Evolutionary conservation across 2,113 vertebrate genomes (phyloP).

Genomic region (Salvator merianae): DNA sequence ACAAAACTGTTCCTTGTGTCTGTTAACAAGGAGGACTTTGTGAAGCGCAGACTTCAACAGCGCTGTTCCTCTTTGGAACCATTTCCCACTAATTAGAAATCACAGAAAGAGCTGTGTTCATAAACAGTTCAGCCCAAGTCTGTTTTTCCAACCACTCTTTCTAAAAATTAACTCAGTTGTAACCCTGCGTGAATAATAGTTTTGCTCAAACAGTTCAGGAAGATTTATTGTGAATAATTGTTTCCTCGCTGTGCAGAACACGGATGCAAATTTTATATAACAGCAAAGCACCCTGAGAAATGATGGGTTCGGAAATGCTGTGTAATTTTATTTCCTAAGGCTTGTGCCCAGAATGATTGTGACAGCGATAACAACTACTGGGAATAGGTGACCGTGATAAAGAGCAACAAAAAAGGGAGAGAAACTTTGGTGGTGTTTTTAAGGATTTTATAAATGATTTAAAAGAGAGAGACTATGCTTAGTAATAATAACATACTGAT

Average conservation of each 20-base stretch:
- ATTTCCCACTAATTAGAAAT: conserved; percentile 80
- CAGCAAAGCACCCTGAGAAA: conserved; percentile 44
- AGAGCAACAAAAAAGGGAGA: neutral
- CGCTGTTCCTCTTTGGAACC: conserved; percentile 71
- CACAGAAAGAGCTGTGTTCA: conserved; percentile 73
- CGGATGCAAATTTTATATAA: conserved; percentile 65
- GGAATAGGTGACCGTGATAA: neutral
- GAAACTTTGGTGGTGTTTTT: neutral
- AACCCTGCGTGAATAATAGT: conserved; percentile 65
- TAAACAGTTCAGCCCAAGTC: conserved; percentile 56
- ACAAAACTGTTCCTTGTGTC: conserved; percentile 74
- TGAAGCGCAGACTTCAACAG: conserved; percentile 62
- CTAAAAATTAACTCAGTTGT: conserved; percentile 77
- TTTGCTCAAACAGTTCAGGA: conserved; percentile 57
- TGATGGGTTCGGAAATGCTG: conserved; percentile 40
- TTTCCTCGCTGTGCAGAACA: conserved; percentile 61
- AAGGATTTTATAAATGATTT: neutral
- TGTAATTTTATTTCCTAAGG: conserved; percentile 38
- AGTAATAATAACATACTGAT: too few relatives aligned
- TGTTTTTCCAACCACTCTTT: conserved; percentile 65
- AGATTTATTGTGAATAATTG: conserved; percentile 78
- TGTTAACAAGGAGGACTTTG: conserved; percentile 75
- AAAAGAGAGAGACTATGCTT: neutral
- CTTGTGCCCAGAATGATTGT: conserved; percentile 1
- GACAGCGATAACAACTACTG: conserved; percentile 17